Evolutionary conservation across 1,140 invertebrate genomes (phyloP).

Genomic region (Ostrea denselamellosa): DNA sequence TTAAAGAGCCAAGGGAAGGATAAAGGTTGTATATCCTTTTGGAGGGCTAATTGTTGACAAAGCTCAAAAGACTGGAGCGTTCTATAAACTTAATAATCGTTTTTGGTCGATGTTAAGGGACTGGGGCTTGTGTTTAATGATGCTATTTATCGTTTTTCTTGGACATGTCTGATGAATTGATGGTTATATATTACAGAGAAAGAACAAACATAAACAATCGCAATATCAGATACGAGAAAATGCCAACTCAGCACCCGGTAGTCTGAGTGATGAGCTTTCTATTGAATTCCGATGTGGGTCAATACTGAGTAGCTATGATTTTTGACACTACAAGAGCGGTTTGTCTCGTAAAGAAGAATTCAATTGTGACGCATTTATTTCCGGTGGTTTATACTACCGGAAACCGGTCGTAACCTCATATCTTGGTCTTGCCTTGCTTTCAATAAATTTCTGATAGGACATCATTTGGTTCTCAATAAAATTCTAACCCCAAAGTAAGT

Average conservation of each 20-base stretch:
- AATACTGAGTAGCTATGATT: not conserved
- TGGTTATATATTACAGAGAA: not conserved
- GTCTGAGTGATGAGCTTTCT: slow-evolving; percentile 8
- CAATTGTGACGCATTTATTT: not conserved
- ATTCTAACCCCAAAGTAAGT: not conserved
- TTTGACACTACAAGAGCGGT: not conserved
- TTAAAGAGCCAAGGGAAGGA: not conserved
- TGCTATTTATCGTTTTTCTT: slow-evolving; percentile 10
- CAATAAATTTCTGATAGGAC: not conserved
- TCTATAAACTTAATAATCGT: slow-evolving; percentile 5
- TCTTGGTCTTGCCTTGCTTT: not conserved
- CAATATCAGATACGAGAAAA: not conserved
- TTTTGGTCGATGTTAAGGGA: not conserved
- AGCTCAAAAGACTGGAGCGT: not conserved
- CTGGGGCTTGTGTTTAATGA: not conserved
- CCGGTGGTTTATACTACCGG: slow-evolving; percentile 2
- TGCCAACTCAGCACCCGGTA: not conserved
- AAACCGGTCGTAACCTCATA: not conserved
- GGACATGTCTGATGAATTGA: not conserved
- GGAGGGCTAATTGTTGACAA: not conserved
- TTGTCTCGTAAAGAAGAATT: not conserved
- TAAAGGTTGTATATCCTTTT: not conserved
- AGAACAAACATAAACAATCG: not conserved
- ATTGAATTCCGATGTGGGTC: not conserved
- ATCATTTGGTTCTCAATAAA: not conserved